Evolutionary conservation across 2,888 invertebrate genomes (phyloP), one percentile per base, ranked within the genome.

Genomic region (Scelioninae gen. 1): DNA sequence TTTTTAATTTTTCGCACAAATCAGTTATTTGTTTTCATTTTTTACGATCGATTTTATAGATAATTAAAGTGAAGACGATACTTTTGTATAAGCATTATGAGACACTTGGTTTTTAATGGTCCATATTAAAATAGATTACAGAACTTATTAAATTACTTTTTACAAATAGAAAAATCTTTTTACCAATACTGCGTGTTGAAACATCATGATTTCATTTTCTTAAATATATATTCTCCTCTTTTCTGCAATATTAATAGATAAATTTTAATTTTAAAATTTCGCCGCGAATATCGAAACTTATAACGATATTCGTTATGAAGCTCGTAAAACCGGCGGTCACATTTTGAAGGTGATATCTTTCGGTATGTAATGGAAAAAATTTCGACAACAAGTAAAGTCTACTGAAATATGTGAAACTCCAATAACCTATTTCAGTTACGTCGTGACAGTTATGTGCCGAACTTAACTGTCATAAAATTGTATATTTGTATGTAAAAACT

Each of bases 401-500:
- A 34, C 7, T 29, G 32, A 29, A 47, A 15, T 63, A 15, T 8
- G 15, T 32, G 31, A 47, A 47, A 63, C 29, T 60, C 43, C 43
- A 60, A 29, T 60, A 60, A 63, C 32, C n/a, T 47, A 63, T 63
- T 32, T 63, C 62, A 32, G 34, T 15, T 31, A 16, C 16, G 6
- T 13, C 3, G 16, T 13, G 62, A 47, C 47, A 63, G 62, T 63
- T 47, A 63, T 47, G 62, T 11, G 62, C 11, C 32, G 32, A 47
- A 47, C 47, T 47, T 47, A 63, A 34, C 62, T 63, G 16, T 63
- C 62, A 31, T 47, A 63, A 63, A 63, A 47, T 63, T 45, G 45
- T 45, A 60, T 60, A 60, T 60, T 60, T 60, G 60, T 60, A 60
- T 60, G 60, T 60, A 45, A 45, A 60, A 60, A 60, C 31, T 60